Base-by-base conservation (phyloP, 2,888 invertebrate genomes). In the Drosophila lutescens region DNA sequence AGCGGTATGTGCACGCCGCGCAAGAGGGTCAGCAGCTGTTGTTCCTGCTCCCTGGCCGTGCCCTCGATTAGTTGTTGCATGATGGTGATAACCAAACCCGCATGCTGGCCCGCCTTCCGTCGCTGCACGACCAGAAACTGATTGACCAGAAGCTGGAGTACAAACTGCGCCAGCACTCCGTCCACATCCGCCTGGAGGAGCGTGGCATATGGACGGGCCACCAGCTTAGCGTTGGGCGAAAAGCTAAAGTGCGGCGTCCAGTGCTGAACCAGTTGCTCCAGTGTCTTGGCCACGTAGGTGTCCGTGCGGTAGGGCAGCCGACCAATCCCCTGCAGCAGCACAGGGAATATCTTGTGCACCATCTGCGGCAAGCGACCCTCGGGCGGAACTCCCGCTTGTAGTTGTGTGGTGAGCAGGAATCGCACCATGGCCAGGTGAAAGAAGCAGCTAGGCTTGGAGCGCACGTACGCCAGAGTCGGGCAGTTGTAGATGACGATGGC, bases 311-410 rank as follows among this genome's bases (percentile, higher is more conserved):
- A 92, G 74, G 93, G 93, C 38, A 94, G 79, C 23, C 91, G 92
- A 0, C 93, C 92, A 20, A 94, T 91, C 1, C 94, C 94, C 74
- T 93, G 92, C 41, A 94, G 90, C 69, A 93, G 92, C 23, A 93
- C 90, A 23, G 93, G 93, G 91, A 94, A 93, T 13, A 93, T 92
- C 80, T 92, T 92, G 72, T 93, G 93, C 15, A 94, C 88, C 1
- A 93, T 90, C 74, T 91, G 92, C 1, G 93, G 80, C 7, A 93
- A 78, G 58, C 91, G 92, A 0, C 89, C 86, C 63, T 93, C 92
- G 0, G 92, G 91, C 0, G 89, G 78, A 65, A 92, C 92, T 0
- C 93, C 94, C 62, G 93, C 92, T 77, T 93, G 90, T 61, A 94
- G 86, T 46, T 92, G 91, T 0, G 91, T 91, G 13, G 94, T 93